These are phyloP conservation scores for Probosciger aterrimus DNA, from an alignment of 2,113 vertebrate genomes.

Conservation along the genomic window DNA sequence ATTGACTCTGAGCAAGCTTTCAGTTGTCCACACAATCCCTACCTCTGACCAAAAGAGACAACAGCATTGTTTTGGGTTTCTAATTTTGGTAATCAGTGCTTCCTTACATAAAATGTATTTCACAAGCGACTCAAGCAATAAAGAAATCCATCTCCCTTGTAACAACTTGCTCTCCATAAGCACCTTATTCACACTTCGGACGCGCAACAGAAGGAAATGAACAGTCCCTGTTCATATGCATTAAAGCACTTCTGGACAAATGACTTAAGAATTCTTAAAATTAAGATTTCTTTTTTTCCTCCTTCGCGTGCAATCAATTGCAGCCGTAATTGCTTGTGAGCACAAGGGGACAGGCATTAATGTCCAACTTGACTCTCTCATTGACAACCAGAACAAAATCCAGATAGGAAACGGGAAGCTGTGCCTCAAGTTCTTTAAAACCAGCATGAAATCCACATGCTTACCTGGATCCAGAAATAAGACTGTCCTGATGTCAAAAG, in stretches of 20 bases:
- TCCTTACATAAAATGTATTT: slow-evolving; percentile 10
- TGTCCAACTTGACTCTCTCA: background rate
- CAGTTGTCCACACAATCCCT: slow-evolving; percentile 31
- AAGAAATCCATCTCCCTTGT: background rate
- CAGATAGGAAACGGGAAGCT: background rate
- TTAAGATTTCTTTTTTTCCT: background rate
- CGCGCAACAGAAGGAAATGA: background rate
- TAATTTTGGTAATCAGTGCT: slow-evolving; percentile 23
- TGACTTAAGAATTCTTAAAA: background rate
- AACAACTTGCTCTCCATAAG: background rate
- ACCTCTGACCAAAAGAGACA: slow-evolving; percentile 45
- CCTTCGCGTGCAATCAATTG: background rate
- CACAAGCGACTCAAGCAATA: background rate
- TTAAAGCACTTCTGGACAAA: background rate
- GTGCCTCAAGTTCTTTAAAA: background rate
- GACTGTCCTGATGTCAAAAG: background rate
- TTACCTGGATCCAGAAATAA: background rate
- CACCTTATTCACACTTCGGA: background rate
- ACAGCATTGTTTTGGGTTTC: slow-evolving; percentile 30
- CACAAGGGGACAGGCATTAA: background rate
- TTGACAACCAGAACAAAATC: background rate
- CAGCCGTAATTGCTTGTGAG: background rate
- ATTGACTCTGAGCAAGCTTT: slow-evolving; percentile 60
- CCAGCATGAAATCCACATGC: background rate
- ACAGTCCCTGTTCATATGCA: background rate